These are phyloP conservation scores for Philopotamus ludificatus DNA, from an alignment of 1,140 invertebrate genomes.

Conservation along the genomic window DNA sequence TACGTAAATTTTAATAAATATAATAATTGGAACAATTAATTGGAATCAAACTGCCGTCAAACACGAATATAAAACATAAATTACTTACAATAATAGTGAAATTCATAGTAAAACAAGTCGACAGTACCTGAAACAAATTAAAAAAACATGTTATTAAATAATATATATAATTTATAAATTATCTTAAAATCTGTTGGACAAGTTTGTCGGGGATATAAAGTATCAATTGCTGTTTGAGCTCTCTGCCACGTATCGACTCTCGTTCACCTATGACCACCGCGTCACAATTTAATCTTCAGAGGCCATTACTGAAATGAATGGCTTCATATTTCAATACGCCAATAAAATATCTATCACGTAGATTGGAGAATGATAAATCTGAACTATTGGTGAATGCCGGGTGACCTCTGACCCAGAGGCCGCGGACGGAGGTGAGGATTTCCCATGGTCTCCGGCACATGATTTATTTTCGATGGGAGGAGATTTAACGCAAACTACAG, in stretches of 20 bases:
- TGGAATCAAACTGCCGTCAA: too few relatives aligned
- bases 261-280: not conserved
- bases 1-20: too few relatives aligned
- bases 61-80: too few relatives aligned
- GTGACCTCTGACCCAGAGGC: not conserved
- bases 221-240: too few relatives aligned
- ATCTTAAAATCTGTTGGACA: too few relatives aligned
- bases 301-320: not conserved
- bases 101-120: too few relatives aligned
- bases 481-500: not conserved
- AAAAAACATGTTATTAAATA: too few relatives aligned
- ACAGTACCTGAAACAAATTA: too few relatives aligned
- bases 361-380: slow-evolving; percentile 5
- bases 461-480: slow-evolving; percentile 5
- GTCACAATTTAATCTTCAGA: not conserved
- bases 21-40: too few relatives aligned
- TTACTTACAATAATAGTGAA: too few relatives aligned
- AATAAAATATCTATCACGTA: slow-evolving; percentile 13
- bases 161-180: too few relatives aligned
- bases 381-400: not conserved
- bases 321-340: not conserved
- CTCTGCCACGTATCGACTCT: not conserved
- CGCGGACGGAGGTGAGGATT: slow-evolving; percentile 1
- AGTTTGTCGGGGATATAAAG: too few relatives aligned
- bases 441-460: slow-evolving; percentile 4